Base-by-base conservation (phyloP, 2,888 invertebrate species). In the Aspidiotus rigidus region DNA sequence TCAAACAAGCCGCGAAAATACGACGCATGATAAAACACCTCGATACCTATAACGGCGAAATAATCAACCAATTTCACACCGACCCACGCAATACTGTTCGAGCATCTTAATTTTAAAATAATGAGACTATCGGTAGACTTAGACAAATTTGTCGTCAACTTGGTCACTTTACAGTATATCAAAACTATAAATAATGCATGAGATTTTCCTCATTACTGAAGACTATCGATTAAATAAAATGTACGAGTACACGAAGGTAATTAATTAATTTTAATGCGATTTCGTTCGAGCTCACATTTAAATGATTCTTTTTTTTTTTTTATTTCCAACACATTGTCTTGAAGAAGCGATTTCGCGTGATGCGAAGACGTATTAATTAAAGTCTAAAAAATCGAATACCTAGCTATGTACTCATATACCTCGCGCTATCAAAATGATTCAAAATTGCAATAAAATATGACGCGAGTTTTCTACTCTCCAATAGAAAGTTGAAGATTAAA, bases 101-200 rank as follows among this genome's bases (percentile, higher is more conserved):
- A 49, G n/a, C 49, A 49, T 49, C 49, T 49, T 49, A 49, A 11
- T 49, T 11, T 6, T 1, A 49, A n/a, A n/a, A 49, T 13, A 49
- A 28, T 28, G 28, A 28, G n/a, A 49, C n/a, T 49, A 49, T 49
- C 49, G n/a, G 11, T n/a, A 49, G 49, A 49, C 49, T 49, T 11
- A 49, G 49, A 11, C 49, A n/a, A 49, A 49, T 49, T 49, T 49
- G 49, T n/a, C 49, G 49, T 49, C n/a, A 49, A n/a, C 11, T 49
- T 11, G 49, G 49, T 13, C 49, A 49, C 28, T 28, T 28, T 28
- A 28, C 28, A 62, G 15, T 62, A 41, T 64, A 64, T 64, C 64
- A 55, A 49, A 64, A 64, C 55, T 64, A 64, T 64, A 64, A 53
- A 64, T 64, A 13, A 64, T 64, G 64, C 64, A 64, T 64, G 64